Percentiles rank a stretch among this genome's conserved stretches.
These are phyloP conservation scores for Monochamus saltuarius DNA, from an alignment of 1,140 invertebrate species.

Conservation along the genomic window DNA sequence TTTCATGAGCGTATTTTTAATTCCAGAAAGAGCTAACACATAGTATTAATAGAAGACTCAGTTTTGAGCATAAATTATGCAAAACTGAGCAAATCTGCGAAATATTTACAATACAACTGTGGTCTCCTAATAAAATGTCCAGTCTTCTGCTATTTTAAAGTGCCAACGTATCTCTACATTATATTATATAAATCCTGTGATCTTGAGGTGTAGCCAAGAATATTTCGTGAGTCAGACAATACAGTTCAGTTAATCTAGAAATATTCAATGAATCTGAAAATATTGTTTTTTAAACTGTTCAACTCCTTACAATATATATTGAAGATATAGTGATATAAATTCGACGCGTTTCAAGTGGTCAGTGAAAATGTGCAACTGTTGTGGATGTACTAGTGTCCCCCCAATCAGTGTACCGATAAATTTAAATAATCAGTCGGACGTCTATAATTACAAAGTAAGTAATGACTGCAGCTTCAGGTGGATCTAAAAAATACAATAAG, in stretches of 20 bases:
- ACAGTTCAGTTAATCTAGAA: neutral
- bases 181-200: constrained; percentile 30
- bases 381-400: constrained; percentile 62
- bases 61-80: no score
- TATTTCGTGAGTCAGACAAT: constrained; percentile 26
- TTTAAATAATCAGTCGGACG: constrained; percentile 73
- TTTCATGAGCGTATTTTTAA: no score
- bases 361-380: constrained; percentile 62
- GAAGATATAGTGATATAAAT: neutral
- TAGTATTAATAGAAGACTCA: no score
- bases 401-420: constrained; percentile 74
- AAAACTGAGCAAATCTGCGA: no score
- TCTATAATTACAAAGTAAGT: constrained; percentile 68
- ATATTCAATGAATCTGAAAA: constrained; percentile 31
- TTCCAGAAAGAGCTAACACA: no score
- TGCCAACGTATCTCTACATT: constrained; percentile 15
- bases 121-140: no score
- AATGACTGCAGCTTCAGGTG: neutral
- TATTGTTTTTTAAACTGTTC: constrained; percentile 26
- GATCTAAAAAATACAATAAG: neutral
- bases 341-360: neutral
- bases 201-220: constrained; percentile 33
- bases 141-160: neutral
- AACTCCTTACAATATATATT: constrained; percentile 16
- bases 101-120: no score